Evolutionary conservation across 2,113 vertebrate species (phyloP).

Genomic region (Pituophis catenifer): DNA sequence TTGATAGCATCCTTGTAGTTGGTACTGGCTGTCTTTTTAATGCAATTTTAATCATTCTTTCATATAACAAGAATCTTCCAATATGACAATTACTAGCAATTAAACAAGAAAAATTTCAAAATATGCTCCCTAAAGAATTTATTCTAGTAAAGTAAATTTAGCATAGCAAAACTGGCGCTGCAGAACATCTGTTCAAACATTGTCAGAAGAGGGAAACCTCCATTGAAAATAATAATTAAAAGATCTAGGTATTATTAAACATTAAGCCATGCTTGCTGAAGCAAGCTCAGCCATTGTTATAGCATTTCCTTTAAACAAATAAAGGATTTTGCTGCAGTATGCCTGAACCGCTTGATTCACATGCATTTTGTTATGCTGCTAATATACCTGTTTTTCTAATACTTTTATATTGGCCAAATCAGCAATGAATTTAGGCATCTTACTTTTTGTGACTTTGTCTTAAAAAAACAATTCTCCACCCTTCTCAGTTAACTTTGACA

Average conservation of each 20-base stretch:
- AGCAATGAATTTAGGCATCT: conserved; percentile 15
- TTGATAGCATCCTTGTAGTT: background rate
- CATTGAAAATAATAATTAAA: conserved; percentile 46
- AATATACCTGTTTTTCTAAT: conserved; percentile 44
- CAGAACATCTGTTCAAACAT: conserved; percentile 68
- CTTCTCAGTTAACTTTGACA: conserved; percentile 47
- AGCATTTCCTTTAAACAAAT: conserved; percentile 63
- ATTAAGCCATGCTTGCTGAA: conserved; percentile 55
- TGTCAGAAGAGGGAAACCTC: conserved; percentile 50
- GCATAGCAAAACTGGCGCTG: background rate
- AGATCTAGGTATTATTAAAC: conserved; percentile 16
- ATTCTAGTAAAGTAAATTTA: background rate
- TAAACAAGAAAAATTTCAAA: background rate
- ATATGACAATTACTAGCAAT: background rate
- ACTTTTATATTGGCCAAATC: conserved; percentile 33
- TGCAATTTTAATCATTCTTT: background rate
- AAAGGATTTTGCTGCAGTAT: conserved; percentile 26
- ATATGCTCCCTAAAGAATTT: background rate
- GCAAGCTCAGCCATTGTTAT: conserved; percentile 61
- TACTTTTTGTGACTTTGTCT: conserved; percentile 58
- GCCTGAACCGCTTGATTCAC: conserved; percentile 42
- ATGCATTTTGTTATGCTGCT: conserved; percentile 19
- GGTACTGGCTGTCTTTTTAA: background rate
- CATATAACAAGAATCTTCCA: background rate
- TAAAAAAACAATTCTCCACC: conserved; percentile 55